Percentiles rank a stretch among this genome's conserved stretches.
phyloP scores from a whole-genome alignment of 2,797 vertebrate species.

The Eospalax fontanierii region DNA sequence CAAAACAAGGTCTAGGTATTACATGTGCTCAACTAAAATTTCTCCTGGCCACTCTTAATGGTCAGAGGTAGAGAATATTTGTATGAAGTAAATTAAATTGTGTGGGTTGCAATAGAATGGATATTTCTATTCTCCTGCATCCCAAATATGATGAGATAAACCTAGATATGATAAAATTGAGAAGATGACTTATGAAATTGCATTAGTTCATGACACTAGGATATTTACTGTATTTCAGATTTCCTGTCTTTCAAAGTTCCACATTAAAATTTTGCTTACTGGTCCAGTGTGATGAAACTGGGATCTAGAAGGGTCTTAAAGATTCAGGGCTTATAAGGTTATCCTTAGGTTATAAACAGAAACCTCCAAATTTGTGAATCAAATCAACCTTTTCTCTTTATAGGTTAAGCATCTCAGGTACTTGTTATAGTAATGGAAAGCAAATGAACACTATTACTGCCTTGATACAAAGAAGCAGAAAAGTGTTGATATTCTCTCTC shows the following conservation, averaged over 20 bases:
- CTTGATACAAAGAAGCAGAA: not conserved
- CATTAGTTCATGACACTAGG: not conserved
- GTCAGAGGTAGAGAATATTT: not conserved
- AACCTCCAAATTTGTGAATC: not conserved
- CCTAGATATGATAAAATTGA: not conserved
- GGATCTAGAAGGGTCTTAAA: not conserved
- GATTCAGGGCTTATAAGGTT: not conserved
- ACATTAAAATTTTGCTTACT: not conserved
- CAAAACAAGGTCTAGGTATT: not conserved
- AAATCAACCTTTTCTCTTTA: not conserved
- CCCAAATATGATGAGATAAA: not conserved
- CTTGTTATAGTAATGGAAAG: not conserved
- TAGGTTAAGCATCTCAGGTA: not conserved
- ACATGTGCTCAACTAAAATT: not conserved
- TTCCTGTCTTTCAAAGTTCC: not conserved
- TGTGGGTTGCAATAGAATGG: not conserved
- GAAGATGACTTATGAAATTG: not conserved
- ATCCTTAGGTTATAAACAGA: not conserved
- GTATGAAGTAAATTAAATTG: not conserved
- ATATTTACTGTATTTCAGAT: not conserved
- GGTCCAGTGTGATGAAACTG: too few relatives aligned
- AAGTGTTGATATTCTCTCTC: not conserved
- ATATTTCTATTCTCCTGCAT: not conserved
- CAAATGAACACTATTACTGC: not conserved
- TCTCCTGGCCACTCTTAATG: not conserved